phyloP scores from a whole-genome alignment of 1,140 invertebrate genomes.

The Steinernema khuongi region DNA sequence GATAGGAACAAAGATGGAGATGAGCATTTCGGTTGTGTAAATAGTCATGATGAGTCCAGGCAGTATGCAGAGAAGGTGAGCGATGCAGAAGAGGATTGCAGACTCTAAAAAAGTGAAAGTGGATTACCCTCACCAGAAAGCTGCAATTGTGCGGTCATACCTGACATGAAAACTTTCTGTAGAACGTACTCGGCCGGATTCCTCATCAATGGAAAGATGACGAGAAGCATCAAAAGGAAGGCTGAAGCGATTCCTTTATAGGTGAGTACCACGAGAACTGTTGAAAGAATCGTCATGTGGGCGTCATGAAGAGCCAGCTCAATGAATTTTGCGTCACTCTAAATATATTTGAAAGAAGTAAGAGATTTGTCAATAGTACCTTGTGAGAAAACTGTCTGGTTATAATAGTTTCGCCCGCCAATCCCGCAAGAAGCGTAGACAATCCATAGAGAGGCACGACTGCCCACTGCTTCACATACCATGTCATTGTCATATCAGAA shows the following conservation, averaged over 20 bases:
- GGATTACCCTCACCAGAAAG: background rate
- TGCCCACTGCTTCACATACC: slow-evolving; percentile 29
- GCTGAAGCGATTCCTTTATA: slow-evolving; percentile 35
- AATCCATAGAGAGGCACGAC: slow-evolving; percentile 31
- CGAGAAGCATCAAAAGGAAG: slow-evolving; percentile 28
- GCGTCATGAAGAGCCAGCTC: slow-evolving; percentile 28
- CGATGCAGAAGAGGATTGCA: slow-evolving; percentile 7
- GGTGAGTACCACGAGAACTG: slow-evolving; percentile 27
- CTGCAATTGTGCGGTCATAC: background rate
- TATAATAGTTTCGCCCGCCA: slow-evolving; percentile 21
- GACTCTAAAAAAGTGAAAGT: background rate
- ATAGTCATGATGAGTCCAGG: slow-evolving; percentile 34
- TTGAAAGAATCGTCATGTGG: slow-evolving; percentile 27
- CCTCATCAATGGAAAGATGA: slow-evolving; percentile 2
- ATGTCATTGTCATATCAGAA: slow-evolving; percentile 10
- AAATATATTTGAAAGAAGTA: slow-evolving; percentile 9
- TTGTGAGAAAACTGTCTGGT: slow-evolving; percentile 6
- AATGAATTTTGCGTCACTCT: slow-evolving; percentile 21
- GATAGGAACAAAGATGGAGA: slow-evolving; percentile 38
- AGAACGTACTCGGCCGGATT: slow-evolving; percentile 1
- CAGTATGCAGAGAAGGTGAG: slow-evolving; percentile 19
- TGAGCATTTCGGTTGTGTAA: slow-evolving; percentile 35
- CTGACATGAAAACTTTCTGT: slow-evolving; percentile 25
- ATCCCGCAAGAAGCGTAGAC: slow-evolving; percentile 22
- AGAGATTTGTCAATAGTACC: background rate